Percentiles rank a stretch among this genome's conserved stretches.
phyloP scores from a whole-genome alignment of 2,888 invertebrate genomes.

The Idaea dimidiata region DNA sequence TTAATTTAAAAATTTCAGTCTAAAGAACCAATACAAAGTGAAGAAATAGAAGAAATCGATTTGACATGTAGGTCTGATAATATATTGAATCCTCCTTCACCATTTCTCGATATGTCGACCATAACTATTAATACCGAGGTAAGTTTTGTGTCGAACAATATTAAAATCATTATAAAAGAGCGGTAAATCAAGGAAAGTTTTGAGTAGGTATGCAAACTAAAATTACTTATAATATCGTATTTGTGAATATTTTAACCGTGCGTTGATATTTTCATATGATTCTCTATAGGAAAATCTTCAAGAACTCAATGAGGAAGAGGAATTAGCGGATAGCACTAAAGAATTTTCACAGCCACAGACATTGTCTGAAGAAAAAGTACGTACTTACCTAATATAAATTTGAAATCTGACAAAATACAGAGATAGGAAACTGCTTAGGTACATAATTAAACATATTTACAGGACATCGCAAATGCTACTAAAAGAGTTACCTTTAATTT shows the following conservation, averaged over 20 bases:
- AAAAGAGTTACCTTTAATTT: constrained; percentile 54
- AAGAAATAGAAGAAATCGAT: constrained; percentile 48
- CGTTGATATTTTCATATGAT: no score
- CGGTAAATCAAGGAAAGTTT: background rate
- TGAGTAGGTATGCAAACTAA: no score
- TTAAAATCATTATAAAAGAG: background rate
- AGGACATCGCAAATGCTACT: constrained; percentile 18
- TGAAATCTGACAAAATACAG: background rate
- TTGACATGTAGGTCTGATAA: constrained; percentile 34
- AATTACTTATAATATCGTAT: no score
- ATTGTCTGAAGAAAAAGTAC: background rate
- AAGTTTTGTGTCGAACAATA: constrained; percentile 5
- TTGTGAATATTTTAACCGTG: no score
- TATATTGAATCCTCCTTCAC: constrained; percentile 57
- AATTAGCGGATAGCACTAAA: background rate
- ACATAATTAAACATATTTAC: constrained; percentile 15
- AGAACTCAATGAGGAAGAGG: background rate
- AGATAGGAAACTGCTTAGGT: background rate
- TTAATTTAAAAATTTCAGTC: constrained; percentile 11
- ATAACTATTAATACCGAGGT: constrained; percentile 19
- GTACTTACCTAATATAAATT: background rate
- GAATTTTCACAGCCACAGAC: background rate
- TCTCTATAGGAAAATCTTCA: background rate
- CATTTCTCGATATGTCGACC: constrained; percentile 50
- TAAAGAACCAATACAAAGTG: constrained; percentile 14